These are phyloP conservation scores for Candidula unifasciata DNA, from an alignment of 2,888 invertebrate species.

Conservation along the genomic window DNA sequence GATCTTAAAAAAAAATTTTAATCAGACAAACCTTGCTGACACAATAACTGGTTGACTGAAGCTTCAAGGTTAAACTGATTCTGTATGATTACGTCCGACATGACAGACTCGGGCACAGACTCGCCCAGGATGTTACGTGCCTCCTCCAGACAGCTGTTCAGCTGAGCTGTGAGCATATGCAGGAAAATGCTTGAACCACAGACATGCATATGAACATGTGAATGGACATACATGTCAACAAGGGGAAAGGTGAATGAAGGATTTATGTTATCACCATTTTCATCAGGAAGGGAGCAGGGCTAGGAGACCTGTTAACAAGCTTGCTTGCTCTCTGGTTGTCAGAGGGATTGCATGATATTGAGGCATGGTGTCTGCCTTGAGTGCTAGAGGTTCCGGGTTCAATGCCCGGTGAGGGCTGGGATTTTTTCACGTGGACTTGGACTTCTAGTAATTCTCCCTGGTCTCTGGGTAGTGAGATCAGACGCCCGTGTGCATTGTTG, in stretches of 20 bases:
- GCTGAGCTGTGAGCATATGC: conserved; percentile 80
- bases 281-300: neutral
- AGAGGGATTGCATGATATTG: neutral
- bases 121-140: conserved; percentile 89
- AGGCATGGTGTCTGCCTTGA: too few species aligned
- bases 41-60: conserved; percentile 86
- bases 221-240: too few species aligned
- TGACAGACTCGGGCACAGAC: conserved; percentile 84
- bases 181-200: neutral
- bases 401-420: too few species aligned
- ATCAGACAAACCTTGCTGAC: conserved; percentile 57
- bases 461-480: too few species aligned
- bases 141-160: conserved; percentile 90
- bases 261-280: too few species aligned
- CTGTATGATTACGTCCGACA: conserved; percentile 85
- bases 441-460: too few species aligned
- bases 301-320: neutral
- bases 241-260: too few species aligned
- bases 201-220: too few species aligned
- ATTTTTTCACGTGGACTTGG: too few species aligned
- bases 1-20: too few species aligned
- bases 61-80: conserved; percentile 86
- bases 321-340: neutral
- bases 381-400: too few species aligned
- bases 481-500: too few species aligned